Evolutionary conservation across 2,888 invertebrate species (phyloP).

Genomic region (Mongoloraphidia duomilia): DNA sequence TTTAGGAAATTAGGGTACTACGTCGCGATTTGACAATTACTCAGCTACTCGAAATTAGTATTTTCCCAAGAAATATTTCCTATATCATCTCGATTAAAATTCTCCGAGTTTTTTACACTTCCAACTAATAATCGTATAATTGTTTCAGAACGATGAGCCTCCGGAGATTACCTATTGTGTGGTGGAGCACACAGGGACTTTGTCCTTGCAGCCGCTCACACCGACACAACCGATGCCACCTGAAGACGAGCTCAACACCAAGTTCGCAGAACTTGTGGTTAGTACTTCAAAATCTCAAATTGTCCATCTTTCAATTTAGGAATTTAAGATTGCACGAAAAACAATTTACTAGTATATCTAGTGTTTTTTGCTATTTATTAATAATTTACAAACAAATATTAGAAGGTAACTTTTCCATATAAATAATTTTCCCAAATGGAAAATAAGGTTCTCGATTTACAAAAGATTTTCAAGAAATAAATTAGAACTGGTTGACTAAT

Average conservation of each 20-base stretch:
- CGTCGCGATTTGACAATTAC: too few relatives aligned
- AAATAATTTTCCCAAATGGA: too few relatives aligned
- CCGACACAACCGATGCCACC: conserved; percentile 91
- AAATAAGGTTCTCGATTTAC: too few relatives aligned
- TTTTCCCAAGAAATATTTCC: background rate
- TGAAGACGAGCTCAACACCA: conserved; percentile 80
- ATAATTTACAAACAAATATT: too few relatives aligned
- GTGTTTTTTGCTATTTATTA: too few relatives aligned
- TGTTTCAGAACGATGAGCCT: conserved; percentile 76
- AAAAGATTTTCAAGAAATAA: too few relatives aligned
- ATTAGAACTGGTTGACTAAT: too few relatives aligned
- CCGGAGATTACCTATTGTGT: conserved; percentile 92
- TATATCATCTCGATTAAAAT: background rate
- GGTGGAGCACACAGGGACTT: conserved; percentile 75
- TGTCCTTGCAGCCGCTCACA: conserved; percentile 76
- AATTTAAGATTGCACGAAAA: too few relatives aligned
- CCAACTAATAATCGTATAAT: background rate
- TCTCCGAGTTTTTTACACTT: conserved; percentile 12
- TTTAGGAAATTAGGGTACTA: too few relatives aligned
- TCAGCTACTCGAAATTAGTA: background rate
- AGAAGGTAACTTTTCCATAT: too few relatives aligned
- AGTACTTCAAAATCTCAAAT: conserved; percentile 25
- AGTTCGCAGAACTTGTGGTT: conserved; percentile 87
- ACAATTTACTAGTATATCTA: too few relatives aligned
- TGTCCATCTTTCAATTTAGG: background rate